These are phyloP conservation scores for Pygmarrhopalites habei DNA, from an alignment of 1,140 invertebrate genomes.

Conservation along the genomic window DNA sequence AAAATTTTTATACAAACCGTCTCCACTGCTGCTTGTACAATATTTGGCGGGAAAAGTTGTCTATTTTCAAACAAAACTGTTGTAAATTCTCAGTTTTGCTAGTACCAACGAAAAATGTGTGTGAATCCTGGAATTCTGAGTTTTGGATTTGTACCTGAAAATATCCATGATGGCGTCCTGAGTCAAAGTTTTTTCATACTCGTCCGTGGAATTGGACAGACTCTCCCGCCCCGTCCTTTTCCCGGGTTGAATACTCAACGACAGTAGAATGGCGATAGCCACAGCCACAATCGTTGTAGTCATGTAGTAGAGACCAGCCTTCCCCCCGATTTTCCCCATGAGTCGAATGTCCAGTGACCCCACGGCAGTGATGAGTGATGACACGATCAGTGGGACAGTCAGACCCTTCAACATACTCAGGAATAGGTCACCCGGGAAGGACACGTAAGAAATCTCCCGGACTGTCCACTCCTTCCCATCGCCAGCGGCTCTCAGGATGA, in stretches of 20 bases:
- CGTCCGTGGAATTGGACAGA: no score
- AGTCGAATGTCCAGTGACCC: conserved; percentile 53
- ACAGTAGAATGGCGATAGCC: conserved; percentile 63
- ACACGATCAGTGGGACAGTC: conserved; percentile 57
- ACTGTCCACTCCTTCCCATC: conserved; percentile 43
- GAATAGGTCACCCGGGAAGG: conserved; percentile 54
- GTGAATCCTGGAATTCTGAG: no score
- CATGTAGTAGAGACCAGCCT: conserved; percentile 68
- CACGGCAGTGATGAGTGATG: conserved; percentile 54
- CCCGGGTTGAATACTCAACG: conserved; percentile 63
- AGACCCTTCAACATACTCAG: conserved; percentile 56
- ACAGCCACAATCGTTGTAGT: conserved; percentile 67
- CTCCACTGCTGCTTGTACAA: no score
- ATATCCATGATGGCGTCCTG: no score
- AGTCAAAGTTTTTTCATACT: no score
- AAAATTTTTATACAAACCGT: no score
- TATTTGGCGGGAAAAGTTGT: no score
- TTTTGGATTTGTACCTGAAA: no score
- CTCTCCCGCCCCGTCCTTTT: no score
- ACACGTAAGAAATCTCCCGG: conserved; percentile 51
- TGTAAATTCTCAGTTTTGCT: no score
- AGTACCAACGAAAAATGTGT: no score
- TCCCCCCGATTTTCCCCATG: conserved; percentile 57
- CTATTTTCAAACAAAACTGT: no score
- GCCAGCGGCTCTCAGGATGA: conserved; percentile 46